Evolutionary conservation across 2,888 invertebrate species (phyloP).

Genomic region (Alviniconcha strummeri): DNA sequence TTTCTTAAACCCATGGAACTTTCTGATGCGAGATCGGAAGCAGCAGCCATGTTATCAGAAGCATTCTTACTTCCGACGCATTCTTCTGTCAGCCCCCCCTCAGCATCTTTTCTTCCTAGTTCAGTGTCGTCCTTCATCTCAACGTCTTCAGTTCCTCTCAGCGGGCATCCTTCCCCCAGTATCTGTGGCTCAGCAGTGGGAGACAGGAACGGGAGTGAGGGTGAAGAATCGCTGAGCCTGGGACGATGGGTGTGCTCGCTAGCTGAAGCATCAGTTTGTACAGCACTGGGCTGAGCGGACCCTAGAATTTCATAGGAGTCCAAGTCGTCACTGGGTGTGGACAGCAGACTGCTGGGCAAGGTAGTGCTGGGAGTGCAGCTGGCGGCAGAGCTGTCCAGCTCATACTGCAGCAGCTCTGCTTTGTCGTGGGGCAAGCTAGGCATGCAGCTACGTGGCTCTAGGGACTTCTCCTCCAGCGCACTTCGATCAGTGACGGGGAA

Average conservation of each 20-base stretch:
- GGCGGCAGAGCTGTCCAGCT: conserved; percentile 11
- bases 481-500: neutral
- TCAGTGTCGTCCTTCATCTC: too few species aligned
- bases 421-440: conserved; percentile 30
- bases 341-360: neutral
- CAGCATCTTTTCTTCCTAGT: too few species aligned
- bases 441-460: neutral
- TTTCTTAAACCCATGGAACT: neutral
- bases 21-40: neutral
- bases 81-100: too few species aligned
- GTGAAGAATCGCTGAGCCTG: neutral
- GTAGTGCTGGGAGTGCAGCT: neutral
- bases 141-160: too few species aligned
- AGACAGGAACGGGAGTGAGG: neutral
- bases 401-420: conserved; percentile 23
- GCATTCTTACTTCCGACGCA: too few species aligned
- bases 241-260: too few species aligned
- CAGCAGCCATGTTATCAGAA: too few species aligned
- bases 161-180: too few species aligned
- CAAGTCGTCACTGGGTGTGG: conserved; percentile 18
- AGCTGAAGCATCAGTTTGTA: neutral
- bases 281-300: neutral
- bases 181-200: neutral
- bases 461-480: too few species aligned
- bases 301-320: neutral